Evolutionary conservation across 2,113 vertebrate genomes (phyloP), one percentile per base, ranked within the genome.

Genomic region (Panurus biarmicus): DNA sequence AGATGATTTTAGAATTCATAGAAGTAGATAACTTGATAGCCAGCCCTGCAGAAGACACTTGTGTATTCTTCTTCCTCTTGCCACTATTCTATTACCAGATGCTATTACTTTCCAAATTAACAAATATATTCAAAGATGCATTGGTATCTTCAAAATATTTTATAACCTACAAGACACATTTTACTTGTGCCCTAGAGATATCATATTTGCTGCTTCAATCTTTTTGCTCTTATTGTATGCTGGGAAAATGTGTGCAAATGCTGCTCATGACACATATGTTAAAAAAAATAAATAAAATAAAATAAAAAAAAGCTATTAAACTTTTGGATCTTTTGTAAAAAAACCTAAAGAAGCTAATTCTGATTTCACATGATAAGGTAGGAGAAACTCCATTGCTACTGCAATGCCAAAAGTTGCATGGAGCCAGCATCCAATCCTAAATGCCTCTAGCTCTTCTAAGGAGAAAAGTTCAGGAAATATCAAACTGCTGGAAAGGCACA

Each of bases 381-480:
- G 10, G 7, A 64, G 23, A 53, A 85, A 67, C 26, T 62, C 29
- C 44, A 48, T 9, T 18, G 5, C 44, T 58, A 31, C 15, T 33
- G 20, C 20, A 73, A 24, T 40, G 21, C 17, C 36, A 61, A 8
- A 67, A 79, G 29, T 14, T 67, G n/a, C 13, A 36, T 0, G 2
- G 42, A 64, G 54, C 3, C 24, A 69, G 51, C 48, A 87, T 69
- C 50, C 35, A 50, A 33, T 12, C 15, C 21, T 77, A 79, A 85
- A 67, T 3, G 2, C 28, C 79, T 72, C 54, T 47, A 85, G 65
- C 45, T 53, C 38, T 70, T 85, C 74, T 48, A 56, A 31, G 62
- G 44, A 24, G 29, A 69, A 91, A 78, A 88, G 40, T 57, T 74
- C 24, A 79, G 84, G 35, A 88, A 92, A 60, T 31, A 87, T 28